Evolutionary conservation across 2,888 invertebrate species (phyloP).

Genomic region (Empis stercorea): DNA sequence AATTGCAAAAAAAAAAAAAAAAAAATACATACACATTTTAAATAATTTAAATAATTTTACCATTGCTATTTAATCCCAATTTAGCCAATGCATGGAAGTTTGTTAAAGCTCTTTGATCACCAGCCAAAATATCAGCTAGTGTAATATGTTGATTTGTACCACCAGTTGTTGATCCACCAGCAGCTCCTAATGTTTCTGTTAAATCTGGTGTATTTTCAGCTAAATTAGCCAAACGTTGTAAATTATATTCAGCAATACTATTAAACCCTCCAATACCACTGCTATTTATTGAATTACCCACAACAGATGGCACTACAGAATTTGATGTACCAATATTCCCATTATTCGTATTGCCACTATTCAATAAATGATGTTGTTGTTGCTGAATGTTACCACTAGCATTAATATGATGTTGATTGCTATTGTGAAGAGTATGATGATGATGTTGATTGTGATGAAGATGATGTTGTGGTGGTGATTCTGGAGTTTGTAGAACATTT

Average conservation of each 20-base stretch:
- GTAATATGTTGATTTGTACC: slow-evolving; percentile 51
- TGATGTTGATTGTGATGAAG: slow-evolving; percentile 12
- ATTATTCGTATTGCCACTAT: slow-evolving; percentile 10
- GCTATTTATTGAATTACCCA: slow-evolving; percentile 34
- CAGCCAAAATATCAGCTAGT: slow-evolving; percentile 62
- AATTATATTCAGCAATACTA: slow-evolving; percentile 75
- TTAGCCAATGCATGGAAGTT: slow-evolving; percentile 84
- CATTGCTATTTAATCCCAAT: slow-evolving; percentile 55
- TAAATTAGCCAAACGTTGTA: slow-evolving; percentile 70
- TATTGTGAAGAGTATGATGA: not conserved
- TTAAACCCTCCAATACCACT: slow-evolving; percentile 31
- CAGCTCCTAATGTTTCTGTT: slow-evolving; percentile 25
- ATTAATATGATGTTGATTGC: slow-evolving; percentile 15
- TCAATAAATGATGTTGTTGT: slow-evolving; percentile 11
- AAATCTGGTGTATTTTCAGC: slow-evolving; percentile 51
- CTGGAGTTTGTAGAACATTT: slow-evolving; percentile 28
- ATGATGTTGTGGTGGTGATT: slow-evolving; percentile 36
- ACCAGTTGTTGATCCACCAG: slow-evolving; percentile 20
- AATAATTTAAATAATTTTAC: slow-evolving; percentile 39
- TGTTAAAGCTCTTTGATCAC: slow-evolving; percentile 65
- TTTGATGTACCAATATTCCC: slow-evolving; percentile 6
- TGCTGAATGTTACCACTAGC: slow-evolving; percentile 14
- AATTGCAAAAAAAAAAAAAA: not conserved
- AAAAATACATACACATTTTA: not conserved
- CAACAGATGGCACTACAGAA: slow-evolving; percentile 14